Evolutionary conservation across 2,113 vertebrate genomes (phyloP), one percentile per base, ranked within the genome.

Genomic region (Halcyon senegalensis): DNA sequence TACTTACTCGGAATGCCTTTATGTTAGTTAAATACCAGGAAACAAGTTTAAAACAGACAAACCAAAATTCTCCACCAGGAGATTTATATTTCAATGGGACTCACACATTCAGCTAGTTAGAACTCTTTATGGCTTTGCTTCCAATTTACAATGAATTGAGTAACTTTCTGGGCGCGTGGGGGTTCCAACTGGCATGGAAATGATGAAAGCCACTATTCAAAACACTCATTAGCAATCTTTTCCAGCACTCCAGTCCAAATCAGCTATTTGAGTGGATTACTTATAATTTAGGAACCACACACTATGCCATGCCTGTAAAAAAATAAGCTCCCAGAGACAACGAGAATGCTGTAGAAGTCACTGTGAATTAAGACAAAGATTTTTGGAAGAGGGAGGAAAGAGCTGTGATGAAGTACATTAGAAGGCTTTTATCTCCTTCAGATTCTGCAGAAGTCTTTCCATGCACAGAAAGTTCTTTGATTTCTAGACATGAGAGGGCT

Each of bases 141-240:
- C 78, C 50, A 90, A n/a, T 75, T 90, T 83, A 68, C 75, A 93
- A 85, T 21, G 33, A 92, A 76, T 62, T 87, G 50, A 83, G 43
- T 37, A 91, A 81, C 79, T 75, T 90, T 87, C 35, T 77, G 59
- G 63, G 62, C 4, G 13, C 24, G 39, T n/a, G 37, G 7, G 8
- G 7, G 5, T 82, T 95, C 69, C 73, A 92, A 80, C 46, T 59
- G 35, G 56, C 94, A 89, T 87, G 56, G 63, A 89, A 96, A 85
- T 58, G 0, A 92, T 75, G 81, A 93, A 93, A 86, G 21, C 12
- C 60, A 28, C 70, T 70, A 72, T 70, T 88, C 76, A 91, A 93
- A 96, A 96, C 48, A 58, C 21, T 78, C 14, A 3, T 75, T 80
- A 92, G 70, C 68, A 85, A 85, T 83, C 44, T 95, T 97, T 93